A percentile compares a stretch with the other conserved stretches of the same genome.
phyloP scores from a whole-genome alignment of 2,888 invertebrate genomes.

The Drosophila affinis region DNA sequence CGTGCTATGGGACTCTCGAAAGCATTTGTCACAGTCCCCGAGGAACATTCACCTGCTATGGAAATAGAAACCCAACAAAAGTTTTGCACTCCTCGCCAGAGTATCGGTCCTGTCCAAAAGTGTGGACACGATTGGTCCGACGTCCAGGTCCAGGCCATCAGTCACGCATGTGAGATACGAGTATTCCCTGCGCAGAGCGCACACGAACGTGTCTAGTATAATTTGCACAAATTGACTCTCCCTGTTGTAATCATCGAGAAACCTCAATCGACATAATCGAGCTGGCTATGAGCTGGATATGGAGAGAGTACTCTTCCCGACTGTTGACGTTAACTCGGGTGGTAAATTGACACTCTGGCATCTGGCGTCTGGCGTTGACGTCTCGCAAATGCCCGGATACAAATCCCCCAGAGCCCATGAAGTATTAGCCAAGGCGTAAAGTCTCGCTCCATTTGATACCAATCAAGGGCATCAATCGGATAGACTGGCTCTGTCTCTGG shows the following conservation, averaged over 20 bases:
- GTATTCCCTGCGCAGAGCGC: not conserved
- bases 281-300: not conserved
- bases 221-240: slow-evolving; percentile 62
- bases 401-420: slow-evolving; percentile 53
- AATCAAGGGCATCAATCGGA: slow-evolving; percentile 62
- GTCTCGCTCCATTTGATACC: slow-evolving; percentile 55
- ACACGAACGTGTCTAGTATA: slow-evolving; percentile 45
- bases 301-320: not conserved
- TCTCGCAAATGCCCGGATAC: slow-evolving; percentile 35
- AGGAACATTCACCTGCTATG: slow-evolving; percentile 46
- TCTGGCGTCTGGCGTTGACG: slow-evolving; percentile 49
- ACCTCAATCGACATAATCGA: not conserved
- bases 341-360: slow-evolving; percentile 44
- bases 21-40: slow-evolving; percentile 55
- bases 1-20: slow-evolving; percentile 23
- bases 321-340: slow-evolving; percentile 9
- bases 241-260: slow-evolving; percentile 41
- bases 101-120: not conserved
- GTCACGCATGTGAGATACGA: slow-evolving; percentile 24
- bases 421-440: slow-evolving; percentile 27
- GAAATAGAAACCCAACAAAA: slow-evolving; percentile 15
- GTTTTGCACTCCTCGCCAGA: not conserved
- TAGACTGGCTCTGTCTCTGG: slow-evolving; percentile 10
- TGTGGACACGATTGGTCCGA: not conserved
- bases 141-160: slow-evolving; percentile 1